phyloP scores from a whole-genome alignment of 2,797 vertebrate species.

The Paramormyrops hopkinsi region DNA sequence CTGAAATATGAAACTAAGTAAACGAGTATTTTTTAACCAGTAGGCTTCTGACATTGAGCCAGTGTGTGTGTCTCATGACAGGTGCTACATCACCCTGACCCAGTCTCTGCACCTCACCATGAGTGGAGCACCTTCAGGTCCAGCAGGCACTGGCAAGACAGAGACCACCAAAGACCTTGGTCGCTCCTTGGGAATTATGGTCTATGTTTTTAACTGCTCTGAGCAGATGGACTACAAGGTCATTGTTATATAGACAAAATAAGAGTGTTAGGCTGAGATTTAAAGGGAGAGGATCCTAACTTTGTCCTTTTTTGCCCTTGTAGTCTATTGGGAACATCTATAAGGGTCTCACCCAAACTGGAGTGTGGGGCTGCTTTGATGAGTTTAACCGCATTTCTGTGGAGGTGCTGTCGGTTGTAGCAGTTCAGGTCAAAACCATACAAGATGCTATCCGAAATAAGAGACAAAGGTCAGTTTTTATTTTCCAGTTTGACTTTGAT shows the following conservation, averaged over 20 bases:
- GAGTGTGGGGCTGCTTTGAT: slow-evolving; percentile 66
- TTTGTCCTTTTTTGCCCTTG: background rate
- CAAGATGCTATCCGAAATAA: slow-evolving; percentile 67
- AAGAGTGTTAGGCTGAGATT: background rate
- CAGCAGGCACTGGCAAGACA: slow-evolving; percentile 64
- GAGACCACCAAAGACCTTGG: slow-evolving; percentile 72
- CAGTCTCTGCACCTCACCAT: slow-evolving; percentile 61
- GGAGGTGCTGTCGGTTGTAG: slow-evolving; percentile 64
- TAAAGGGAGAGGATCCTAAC: background rate
- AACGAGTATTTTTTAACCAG: background rate
- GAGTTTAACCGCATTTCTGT: slow-evolving; percentile 69
- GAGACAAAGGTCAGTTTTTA: slow-evolving; percentile 57
- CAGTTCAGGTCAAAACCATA: slow-evolving; percentile 67
- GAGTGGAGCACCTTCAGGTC: slow-evolving; percentile 64
- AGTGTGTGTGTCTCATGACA: slow-evolving; percentile 26
- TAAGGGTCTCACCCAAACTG: slow-evolving; percentile 69
- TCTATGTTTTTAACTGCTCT: slow-evolving; percentile 74
- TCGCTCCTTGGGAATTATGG: slow-evolving; percentile 70
- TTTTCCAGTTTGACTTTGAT: background rate
- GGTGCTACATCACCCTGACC: slow-evolving; percentile 68
- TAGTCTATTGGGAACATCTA: slow-evolving; percentile 68
- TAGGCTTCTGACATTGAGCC: background rate
- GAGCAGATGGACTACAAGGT: slow-evolving; percentile 78
- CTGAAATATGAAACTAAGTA: background rate
- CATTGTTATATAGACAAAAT: background rate